Conservation (phyloP, 1,140 invertebrate species). For the Rhynchophorus ferrugineus region DNA sequence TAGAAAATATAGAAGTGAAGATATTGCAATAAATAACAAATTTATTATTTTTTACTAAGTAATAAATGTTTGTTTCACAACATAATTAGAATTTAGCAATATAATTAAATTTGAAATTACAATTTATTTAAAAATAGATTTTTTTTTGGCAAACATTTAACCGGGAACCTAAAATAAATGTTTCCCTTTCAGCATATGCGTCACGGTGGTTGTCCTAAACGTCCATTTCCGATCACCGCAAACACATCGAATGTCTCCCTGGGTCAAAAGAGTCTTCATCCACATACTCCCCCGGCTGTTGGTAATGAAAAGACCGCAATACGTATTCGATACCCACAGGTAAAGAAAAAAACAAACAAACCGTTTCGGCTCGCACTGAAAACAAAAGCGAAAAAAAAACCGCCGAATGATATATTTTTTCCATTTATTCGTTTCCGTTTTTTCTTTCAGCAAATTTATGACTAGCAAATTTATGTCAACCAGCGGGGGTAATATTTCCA, state of each 20-base stretch:
- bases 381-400: too few relatives aligned
- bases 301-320: conserved; percentile 75
- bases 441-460: conserved; percentile 31
- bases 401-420: too few relatives aligned
- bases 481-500: conserved; percentile 32
- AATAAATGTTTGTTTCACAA: too few relatives aligned
- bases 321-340: conserved; percentile 68
- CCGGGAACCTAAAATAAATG: neutral
- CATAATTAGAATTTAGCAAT: too few relatives aligned
- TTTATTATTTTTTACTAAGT: too few relatives aligned
- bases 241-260: conserved; percentile 90
- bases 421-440: too few relatives aligned
- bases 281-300: conserved; percentile 80
- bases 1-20: too few relatives aligned
- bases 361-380: too few relatives aligned
- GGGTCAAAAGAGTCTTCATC: conserved; percentile 87
- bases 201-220: conserved; percentile 96
- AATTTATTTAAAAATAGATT: too few relatives aligned
- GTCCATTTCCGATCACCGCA: conserved; percentile 93
- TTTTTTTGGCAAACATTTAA: neutral
- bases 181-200: conserved; percentile 74
- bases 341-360: conserved; percentile 37
- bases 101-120: too few relatives aligned
- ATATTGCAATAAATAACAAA: too few relatives aligned
- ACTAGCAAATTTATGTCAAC: conserved; percentile 34